Base-by-base conservation (phyloP, 2,797 vertebrate species). In the Leptatherina wallacei region DNA sequence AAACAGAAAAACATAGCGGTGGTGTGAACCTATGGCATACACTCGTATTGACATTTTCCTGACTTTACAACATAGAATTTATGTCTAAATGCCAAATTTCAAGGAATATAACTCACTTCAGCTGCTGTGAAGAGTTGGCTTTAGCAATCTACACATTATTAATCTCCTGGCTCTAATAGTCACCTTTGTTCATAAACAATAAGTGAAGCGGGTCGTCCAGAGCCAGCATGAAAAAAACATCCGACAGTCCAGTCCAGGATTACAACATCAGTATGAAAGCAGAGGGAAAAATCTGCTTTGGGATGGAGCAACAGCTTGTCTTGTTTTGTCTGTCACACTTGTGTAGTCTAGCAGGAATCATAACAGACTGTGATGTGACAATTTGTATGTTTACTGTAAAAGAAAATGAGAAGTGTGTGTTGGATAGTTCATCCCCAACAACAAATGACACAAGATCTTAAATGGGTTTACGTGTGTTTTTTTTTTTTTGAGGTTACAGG, bases 61-160 rank as follows among this genome's bases (percentile, higher is more conserved):
- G n/a, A 49, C 30, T 38, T 36, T 44, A 30, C 24, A 24, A 33
- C 33, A 16, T 8, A 51, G 22, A 47, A 12, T 38, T 60, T 60
- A n/a, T 10, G 32, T 51, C n/a, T 60, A 14, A 2, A 27, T 14
- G 38, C n/a, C 10, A 71, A 16, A 42, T 58, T 30, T 29, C 13
- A 27, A 29, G 59, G 52, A 57, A 32, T 49, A 69, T 49, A 38
- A 49, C 59, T 82, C 73, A 52, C 30, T 29, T 49, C 9, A 76
- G 76, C 81, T 85, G 79, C 70, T 6, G 16, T 18, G 14, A 18
- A 18, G 40, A 44, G 18, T 20, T 44, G 86, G 76, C 83, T 85
- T 88, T 73, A 74, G 73, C 65, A 73, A 71, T 61, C 64, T 79
- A 78, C 65, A 65, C 55, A 61, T 84, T 81, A 80, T 84, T 75